Base-by-base conservation (phyloP, 2,797 vertebrate genomes). In the Danio albolineatus region DNA sequence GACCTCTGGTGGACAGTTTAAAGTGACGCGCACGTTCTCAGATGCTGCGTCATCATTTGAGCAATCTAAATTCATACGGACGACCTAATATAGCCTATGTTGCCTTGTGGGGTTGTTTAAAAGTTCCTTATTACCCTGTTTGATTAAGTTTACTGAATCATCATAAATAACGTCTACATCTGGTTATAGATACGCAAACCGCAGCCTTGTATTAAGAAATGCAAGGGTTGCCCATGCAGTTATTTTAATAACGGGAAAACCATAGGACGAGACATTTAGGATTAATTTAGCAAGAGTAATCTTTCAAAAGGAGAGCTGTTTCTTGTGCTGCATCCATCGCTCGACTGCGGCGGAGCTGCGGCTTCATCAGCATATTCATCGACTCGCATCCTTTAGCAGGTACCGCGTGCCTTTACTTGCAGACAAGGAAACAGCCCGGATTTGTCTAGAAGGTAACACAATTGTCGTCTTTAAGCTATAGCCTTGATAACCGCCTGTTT, bases 361-460 rank as follows among this genome's bases (percentile, higher is more conserved):
- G 48, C 49, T 64, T 56, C 21, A 14, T 72, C 48, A 46, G 66
- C 76, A 71, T 56, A 69, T 57, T 19, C 53, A 48, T 72, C 77
- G 9, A 43, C 49, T 71, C 17, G 16, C 57, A n/a, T 64, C 57
- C 5, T 21, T 6, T 4, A 4, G 16, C 28, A 28, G 13, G 13
- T 49, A 28, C 16, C 12, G 57, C 38, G 44, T 19, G 16, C 39
- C 10, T 4, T 16, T 14, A 43, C 19, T 43, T 46, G 19, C 67
- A 56, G 59, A 54, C 51, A 46, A 54, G 39, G 21, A 17, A 39
- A 48, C 19, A 6, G 71, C 9, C 13, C 19, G 10, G 36, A 12
- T 46, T 60, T n/a, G 51, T 54, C 44, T 59, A 61, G 17, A 4
- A 70, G 77, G 77, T 79, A 72, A 64, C 38, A 6, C 3, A 59